Conservation (phyloP, 1,140 invertebrate genomes). For the Leptoteleia sp. region DNA sequence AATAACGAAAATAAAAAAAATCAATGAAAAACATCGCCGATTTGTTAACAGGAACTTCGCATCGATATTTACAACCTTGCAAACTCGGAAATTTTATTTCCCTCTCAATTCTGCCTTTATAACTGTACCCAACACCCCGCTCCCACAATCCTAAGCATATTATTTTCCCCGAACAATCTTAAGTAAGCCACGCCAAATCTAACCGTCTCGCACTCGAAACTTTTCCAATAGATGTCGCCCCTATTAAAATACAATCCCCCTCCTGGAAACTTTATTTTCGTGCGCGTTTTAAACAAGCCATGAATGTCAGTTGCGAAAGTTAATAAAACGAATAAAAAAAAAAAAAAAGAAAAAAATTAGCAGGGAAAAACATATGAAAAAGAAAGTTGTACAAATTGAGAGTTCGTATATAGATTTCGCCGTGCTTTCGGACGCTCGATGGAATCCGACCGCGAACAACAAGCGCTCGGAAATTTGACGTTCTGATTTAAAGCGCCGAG, state of each 20-base stretch:
- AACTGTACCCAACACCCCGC: too few relatives aligned
- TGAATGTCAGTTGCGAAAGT: slow-evolving; percentile 30
- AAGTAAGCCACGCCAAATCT: slow-evolving; percentile 17
- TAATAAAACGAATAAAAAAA: slow-evolving; percentile 24
- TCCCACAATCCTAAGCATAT: background rate
- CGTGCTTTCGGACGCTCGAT: slow-evolving; percentile 6
- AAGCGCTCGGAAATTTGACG: slow-evolving; percentile 35
- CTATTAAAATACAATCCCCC: slow-evolving; percentile 23
- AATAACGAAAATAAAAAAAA: too few relatives aligned
- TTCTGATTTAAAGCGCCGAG: slow-evolving; percentile 33
- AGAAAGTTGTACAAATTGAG: slow-evolving; percentile 34
- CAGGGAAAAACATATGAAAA: background rate
- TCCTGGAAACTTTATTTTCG: slow-evolving; percentile 12
- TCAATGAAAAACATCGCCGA: too few relatives aligned
- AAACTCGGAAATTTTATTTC: too few relatives aligned
- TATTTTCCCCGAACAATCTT: slow-evolving; percentile 1
- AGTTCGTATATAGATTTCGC: slow-evolving; percentile 25
- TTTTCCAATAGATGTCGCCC: slow-evolving; percentile 36
- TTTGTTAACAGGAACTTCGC: too few relatives aligned
- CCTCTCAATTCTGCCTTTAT: too few relatives aligned
- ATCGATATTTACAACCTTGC: too few relatives aligned
- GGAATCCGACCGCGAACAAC: slow-evolving; percentile 9
- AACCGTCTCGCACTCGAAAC: slow-evolving; percentile 16
- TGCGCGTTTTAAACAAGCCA: slow-evolving; percentile 25
- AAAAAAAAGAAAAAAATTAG: background rate